A percentile compares a stretch with the other conserved stretches of the same genome.
Evolutionary conservation across 2,113 vertebrate genomes (phyloP).

Genomic region (Pontoporia blainvillei): DNA sequence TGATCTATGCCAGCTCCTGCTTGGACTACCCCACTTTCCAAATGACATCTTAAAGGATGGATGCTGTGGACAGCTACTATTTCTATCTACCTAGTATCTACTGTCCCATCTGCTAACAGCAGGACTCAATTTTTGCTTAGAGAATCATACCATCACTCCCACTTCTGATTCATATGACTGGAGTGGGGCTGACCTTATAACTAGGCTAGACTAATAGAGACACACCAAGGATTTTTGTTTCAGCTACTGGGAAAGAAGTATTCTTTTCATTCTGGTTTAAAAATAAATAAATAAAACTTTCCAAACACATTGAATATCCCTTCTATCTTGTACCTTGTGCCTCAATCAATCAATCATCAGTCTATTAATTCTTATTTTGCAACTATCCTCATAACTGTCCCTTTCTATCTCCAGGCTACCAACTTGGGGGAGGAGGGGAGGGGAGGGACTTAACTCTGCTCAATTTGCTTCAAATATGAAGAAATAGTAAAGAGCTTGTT

Average conservation of each 20-base stretch:
- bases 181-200: not conserved
- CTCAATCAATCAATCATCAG: not conserved
- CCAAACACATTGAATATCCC: not conserved
- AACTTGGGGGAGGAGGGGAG: not conserved
- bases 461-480: not conserved
- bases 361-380: not conserved
- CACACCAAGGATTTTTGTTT: not conserved
- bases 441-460: not conserved
- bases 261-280: not conserved
- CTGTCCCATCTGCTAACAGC: not conserved
- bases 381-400: not conserved
- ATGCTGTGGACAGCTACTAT: not conserved
- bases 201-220: not conserved
- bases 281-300: not conserved
- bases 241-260: not conserved
- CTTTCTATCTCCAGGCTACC: not conserved
- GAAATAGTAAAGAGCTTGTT: not conserved
- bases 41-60: not conserved
- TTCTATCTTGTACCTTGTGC: not conserved
- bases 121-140: not conserved
- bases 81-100: not conserved
- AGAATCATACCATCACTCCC: not conserved
- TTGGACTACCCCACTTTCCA: not conserved
- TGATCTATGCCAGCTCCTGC: not conserved
- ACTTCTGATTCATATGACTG: not conserved